These are phyloP conservation scores for Casuarius casuarius DNA, from an alignment of 2,113 vertebrate species.

Conservation along the genomic window DNA sequence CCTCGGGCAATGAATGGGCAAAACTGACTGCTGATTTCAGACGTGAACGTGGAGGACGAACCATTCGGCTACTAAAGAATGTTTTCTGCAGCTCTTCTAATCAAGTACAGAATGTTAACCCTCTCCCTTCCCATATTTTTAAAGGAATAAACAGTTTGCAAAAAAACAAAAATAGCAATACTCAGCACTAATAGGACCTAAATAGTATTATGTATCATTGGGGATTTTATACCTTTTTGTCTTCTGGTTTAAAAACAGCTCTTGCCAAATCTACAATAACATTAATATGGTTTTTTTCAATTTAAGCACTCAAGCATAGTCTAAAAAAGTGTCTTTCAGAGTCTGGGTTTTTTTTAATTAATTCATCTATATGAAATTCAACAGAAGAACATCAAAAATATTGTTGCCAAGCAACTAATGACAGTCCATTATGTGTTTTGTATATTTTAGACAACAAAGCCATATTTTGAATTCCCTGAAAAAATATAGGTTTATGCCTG, in stretches of 20 bases:
- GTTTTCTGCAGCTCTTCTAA: not conserved
- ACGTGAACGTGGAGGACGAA: not conserved
- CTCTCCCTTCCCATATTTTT: not conserved
- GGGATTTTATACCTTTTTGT: not conserved
- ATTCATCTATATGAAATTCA: conserved; percentile 1
- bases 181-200: not conserved
- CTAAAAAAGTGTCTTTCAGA: not conserved
- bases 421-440: not conserved
- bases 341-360: not conserved
- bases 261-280: not conserved
- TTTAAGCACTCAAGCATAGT: not conserved
- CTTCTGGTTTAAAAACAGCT: not conserved
- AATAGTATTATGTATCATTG: not conserved
- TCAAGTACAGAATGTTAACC: not conserved
- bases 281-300: not conserved
- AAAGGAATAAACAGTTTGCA: not conserved
- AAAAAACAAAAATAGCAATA: not conserved
- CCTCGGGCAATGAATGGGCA: not conserved
- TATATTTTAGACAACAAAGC: not conserved
- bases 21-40: not conserved
- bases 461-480: not conserved
- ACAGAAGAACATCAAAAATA: not conserved
- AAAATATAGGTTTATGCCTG: not conserved
- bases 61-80: not conserved
- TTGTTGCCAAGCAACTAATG: not conserved